These are phyloP conservation scores for Chionis minor DNA, from an alignment of 2,113 vertebrate species.

Conservation along the genomic window DNA sequence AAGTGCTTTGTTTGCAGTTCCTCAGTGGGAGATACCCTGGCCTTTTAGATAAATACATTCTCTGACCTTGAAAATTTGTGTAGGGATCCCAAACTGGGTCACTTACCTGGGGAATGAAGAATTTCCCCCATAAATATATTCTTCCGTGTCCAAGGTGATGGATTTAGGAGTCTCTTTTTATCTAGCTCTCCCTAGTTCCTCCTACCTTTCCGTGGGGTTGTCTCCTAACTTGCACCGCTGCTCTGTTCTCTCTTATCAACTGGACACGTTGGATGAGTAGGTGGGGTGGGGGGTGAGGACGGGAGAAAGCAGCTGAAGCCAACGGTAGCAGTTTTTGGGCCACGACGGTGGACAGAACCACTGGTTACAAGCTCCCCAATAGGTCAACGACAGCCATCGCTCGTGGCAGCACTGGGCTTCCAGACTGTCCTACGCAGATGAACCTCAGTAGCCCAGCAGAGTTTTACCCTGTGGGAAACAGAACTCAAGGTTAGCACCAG, in stretches of 20 bases:
- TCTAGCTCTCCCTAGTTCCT: background rate
- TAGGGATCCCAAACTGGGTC: background rate
- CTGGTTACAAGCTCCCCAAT: background rate
- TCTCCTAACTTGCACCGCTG: background rate
- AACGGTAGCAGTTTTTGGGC: background rate
- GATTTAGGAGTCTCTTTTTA: background rate
- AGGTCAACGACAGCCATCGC: background rate
- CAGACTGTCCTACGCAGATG: background rate
- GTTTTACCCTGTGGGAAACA: constrained; percentile 19
- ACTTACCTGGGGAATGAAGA: background rate
- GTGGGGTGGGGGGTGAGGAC: background rate
- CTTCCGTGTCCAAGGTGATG: background rate
- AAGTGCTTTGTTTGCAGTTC: background rate
- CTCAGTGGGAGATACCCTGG: background rate
- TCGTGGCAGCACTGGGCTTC: background rate
- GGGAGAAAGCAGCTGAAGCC: background rate
- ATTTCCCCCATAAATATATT: background rate
- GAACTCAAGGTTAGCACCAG: background rate
- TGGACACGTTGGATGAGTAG: background rate
- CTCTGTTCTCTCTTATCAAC: background rate
- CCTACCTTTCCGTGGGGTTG: background rate
- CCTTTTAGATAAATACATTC: background rate
- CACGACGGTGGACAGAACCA: background rate
- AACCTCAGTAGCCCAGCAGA: background rate
- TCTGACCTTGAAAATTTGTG: background rate